These are phyloP conservation scores for Tipula lateralis DNA, from an alignment of 2,888 invertebrate species.

Conservation along the genomic window DNA sequence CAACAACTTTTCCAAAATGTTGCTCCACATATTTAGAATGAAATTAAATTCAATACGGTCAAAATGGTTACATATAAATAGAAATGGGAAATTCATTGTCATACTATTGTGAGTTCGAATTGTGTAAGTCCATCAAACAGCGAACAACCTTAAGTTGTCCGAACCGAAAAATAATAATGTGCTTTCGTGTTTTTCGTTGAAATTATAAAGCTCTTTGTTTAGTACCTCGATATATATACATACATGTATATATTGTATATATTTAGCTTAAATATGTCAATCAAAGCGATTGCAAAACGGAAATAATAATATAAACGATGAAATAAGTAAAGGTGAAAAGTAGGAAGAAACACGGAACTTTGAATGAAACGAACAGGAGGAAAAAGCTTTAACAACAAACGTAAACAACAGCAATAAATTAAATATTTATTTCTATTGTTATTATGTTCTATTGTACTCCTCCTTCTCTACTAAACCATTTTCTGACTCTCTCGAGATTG, in stretches of 20 bases:
- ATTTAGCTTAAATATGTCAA: background rate
- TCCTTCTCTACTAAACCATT: background rate
- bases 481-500: background rate
- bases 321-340: background rate
- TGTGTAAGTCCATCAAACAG: background rate
- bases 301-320: background rate
- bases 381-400: background rate
- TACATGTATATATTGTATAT: background rate
- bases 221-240: background rate
- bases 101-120: background rate
- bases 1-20: background rate
- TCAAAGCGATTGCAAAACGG: background rate
- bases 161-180: background rate
- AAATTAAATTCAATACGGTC: background rate
- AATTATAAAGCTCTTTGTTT: background rate
- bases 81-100: background rate
- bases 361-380: background rate
- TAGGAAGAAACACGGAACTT: background rate
- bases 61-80: background rate
- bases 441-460: background rate
- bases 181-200: background rate
- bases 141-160: background rate
- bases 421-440: background rate
- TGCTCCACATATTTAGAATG: background rate
- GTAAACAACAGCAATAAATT: background rate